These are phyloP conservation scores for Musca domestica DNA, from an alignment of 1,140 invertebrate species.

Conservation along the genomic window DNA sequence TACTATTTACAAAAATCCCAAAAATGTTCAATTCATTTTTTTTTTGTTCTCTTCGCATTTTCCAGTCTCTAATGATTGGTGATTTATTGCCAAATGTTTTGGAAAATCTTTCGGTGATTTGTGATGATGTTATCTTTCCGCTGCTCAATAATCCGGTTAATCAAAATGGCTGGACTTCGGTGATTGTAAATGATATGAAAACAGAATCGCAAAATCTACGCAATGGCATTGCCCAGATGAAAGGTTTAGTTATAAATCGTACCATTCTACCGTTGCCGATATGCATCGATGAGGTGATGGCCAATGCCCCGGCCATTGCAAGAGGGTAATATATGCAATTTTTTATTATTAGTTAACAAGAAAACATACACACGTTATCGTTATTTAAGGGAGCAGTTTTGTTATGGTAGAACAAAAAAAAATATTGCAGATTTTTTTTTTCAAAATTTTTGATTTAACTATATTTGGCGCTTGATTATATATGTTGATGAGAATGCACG, in stretches of 20 bases:
- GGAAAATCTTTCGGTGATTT: constrained; percentile 71
- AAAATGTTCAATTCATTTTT: neutral
- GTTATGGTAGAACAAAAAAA: neutral
- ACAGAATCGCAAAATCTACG: constrained; percentile 69
- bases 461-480: too few relatives aligned
- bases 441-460: too few relatives aligned
- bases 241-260: constrained; percentile 55
- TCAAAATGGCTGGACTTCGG: constrained; percentile 67
- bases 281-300: constrained; percentile 64
- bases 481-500: too few relatives aligned
- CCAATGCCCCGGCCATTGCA: constrained; percentile 57
- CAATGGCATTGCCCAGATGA: constrained; percentile 67
- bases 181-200: constrained; percentile 69
- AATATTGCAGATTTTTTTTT: too few relatives aligned
- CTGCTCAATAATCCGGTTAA: constrained; percentile 65
- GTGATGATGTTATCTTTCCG: constrained; percentile 74
- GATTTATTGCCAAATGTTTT: constrained; percentile 64
- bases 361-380: too few relatives aligned
- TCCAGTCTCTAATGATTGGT: constrained; percentile 38
- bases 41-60: neutral
- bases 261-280: constrained; percentile 70
- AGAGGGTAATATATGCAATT: constrained; percentile 50
- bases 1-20: neutral
- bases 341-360: neutral
- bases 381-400: neutral